A percentile compares a stretch with the other conserved stretches of the same genome.
These are phyloP conservation scores for Macrotrachela quadricornifera DNA, from an alignment of 1,140 invertebrate genomes.

Conservation along the genomic window DNA sequence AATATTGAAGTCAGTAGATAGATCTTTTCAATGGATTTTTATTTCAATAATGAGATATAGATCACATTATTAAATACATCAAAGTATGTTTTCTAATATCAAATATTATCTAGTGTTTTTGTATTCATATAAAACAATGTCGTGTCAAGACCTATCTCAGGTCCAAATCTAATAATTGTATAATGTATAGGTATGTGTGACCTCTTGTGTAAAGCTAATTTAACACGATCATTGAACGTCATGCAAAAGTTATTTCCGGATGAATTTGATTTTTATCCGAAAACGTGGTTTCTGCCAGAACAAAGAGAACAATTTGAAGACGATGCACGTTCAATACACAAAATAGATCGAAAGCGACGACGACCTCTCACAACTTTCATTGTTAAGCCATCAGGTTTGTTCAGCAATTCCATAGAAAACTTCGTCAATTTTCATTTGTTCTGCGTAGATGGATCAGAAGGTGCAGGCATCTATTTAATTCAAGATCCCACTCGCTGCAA, in stretches of 20 bases:
- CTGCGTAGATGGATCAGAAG: slow-evolving; percentile 31
- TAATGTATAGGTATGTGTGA: slow-evolving; percentile 27
- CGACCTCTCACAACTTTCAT: slow-evolving; percentile 26
- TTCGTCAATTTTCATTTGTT: too few relatives aligned
- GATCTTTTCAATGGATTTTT: too few relatives aligned
- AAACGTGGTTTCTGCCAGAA: slow-evolving; percentile 34
- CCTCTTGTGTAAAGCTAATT: slow-evolving; percentile 30
- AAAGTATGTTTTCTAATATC: slow-evolving; percentile 1
- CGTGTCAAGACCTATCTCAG: too few relatives aligned
- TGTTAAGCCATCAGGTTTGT: slow-evolving; percentile 24
- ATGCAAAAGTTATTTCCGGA: slow-evolving; percentile 32
- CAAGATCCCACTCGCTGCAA: too few relatives aligned
- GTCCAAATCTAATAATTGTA: too few relatives aligned
- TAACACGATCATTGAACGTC: slow-evolving; percentile 29
- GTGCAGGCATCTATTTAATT: slow-evolving; percentile 34
- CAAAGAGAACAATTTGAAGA: slow-evolving; percentile 16
- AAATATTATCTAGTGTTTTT: too few relatives aligned
- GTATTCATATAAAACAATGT: too few relatives aligned
- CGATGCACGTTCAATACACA: slow-evolving; percentile 7
- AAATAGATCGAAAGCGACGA: slow-evolving; percentile 7
- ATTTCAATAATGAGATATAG: too few relatives aligned
- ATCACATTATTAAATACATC: slow-evolving; percentile 1
- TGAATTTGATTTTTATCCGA: slow-evolving; percentile 34
- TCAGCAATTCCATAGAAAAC: too few relatives aligned
- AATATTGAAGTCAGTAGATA: too few relatives aligned